These are phyloP conservation scores for Troilus luridus DNA, from an alignment of 2,888 invertebrate genomes.

Conservation along the genomic window DNA sequence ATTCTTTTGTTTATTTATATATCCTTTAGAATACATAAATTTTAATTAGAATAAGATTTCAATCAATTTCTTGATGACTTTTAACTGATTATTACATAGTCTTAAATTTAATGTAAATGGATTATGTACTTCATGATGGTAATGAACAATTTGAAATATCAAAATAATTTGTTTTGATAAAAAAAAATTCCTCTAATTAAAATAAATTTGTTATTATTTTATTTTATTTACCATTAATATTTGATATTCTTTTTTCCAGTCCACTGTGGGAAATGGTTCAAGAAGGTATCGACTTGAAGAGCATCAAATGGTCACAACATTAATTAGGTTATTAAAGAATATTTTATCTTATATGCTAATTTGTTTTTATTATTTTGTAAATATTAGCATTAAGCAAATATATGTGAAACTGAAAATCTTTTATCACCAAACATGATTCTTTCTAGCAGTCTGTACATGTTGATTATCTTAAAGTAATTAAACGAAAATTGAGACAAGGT, in stretches of 20 bases:
- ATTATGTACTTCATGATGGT: neutral
- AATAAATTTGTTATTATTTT: neutral
- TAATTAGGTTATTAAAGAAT: conserved; percentile 69
- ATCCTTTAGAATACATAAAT: no score
- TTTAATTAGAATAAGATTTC: no score
- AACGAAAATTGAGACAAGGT: no score
- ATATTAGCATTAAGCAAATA: neutral
- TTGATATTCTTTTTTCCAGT: conserved; percentile 71
- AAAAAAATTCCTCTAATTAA: neutral
- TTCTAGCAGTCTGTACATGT: no score
- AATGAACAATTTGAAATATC: neutral
- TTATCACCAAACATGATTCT: no score
- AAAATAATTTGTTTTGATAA: neutral
- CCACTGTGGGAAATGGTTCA: conserved; percentile 99
- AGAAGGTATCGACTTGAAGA: conserved; percentile 96
- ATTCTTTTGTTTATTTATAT: neutral
- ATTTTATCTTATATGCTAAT: neutral
- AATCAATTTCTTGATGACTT: neutral
- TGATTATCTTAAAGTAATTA: no score
- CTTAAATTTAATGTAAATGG: neutral
- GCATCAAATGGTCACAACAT: conserved; percentile 98
- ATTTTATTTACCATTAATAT: neutral
- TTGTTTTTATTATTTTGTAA: neutral
- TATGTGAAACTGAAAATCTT: no score
- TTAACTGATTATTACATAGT: neutral